These are phyloP conservation scores for Lytechinus pictus DNA, from an alignment of 35 echinoderm and acorn worm species.

Conservation along the genomic window DNA sequence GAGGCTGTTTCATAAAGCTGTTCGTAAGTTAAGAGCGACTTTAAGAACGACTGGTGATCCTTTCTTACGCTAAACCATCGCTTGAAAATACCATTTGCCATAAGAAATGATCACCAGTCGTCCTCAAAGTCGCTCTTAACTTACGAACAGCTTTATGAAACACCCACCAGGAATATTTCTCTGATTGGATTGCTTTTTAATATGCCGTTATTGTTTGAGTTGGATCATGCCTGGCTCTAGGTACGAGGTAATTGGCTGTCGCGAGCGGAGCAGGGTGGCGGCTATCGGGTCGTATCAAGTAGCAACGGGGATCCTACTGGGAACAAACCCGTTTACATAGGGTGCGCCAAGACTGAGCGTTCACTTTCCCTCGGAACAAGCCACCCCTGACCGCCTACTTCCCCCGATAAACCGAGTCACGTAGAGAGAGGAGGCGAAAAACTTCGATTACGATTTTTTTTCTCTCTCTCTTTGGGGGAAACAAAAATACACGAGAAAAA, in stretches of 20 bases:
- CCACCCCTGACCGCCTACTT: background rate
- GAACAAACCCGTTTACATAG: background rate
- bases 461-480: background rate
- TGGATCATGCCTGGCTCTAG: background rate
- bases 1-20: no score
- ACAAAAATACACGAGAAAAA: conserved; percentile 41
- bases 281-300: conserved; percentile 9
- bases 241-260: conserved; percentile 16
- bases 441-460: background rate
- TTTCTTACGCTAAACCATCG: no score
- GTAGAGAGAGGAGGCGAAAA: background rate
- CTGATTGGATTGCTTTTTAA: conserved; percentile 19
- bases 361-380: background rate
- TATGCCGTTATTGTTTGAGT: background rate
- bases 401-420: background rate
- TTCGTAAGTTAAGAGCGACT: no score
- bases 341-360: background rate
- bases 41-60: no score
- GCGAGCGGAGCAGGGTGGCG: background rate
- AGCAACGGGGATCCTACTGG: background rate
- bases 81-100: no score
- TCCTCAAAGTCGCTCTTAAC: no score
- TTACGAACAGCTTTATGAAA: no score
- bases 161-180: background rate
- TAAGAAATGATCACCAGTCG: no score